Evolutionary conservation across 2,888 invertebrate species (phyloP), one percentile per base, ranked within the genome.

Genomic region (Hybos culiciformis): DNA sequence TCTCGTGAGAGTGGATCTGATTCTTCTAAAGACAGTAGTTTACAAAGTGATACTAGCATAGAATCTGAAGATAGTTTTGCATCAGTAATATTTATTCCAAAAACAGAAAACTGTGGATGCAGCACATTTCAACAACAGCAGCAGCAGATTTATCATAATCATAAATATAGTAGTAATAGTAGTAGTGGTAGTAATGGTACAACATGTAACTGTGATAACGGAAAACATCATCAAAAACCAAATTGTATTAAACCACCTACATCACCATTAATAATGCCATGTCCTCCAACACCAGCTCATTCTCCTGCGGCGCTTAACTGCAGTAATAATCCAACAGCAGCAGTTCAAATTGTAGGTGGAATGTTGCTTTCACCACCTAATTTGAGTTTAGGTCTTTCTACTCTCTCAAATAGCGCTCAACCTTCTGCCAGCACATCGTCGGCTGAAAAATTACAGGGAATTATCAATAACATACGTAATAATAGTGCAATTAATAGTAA

Each of bases 11-110:
- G 88, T 54, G 88, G 88, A 12, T 90, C 90, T 3, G 86, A 86
- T 59, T 85, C 85, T 6, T 85, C 85, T 3, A 86, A 86, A 66
- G 86, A 86, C 54, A 84, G 87, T 60, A 90, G 90, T 60, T 72
- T 91, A 46, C 91, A 91, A 66, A 90, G 90, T 62, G 92, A 92
- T 59, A 91, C 91, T 2, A 90, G 90, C 66, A 85, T 91, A 26
- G 92, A 92, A 62, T 88, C 88, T 2, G 91, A 92, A 62, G 91
- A 92, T 58, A 90, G 88, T 63, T 88, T 91, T 58, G 88, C 90
- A 45, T 90, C 90, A 49, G 91, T 92, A 37, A 91, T 92, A 57
- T 90, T 82, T 60, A 82, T 90, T 55, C 88, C 90, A 43, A 87
- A 85, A 67, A 78, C 83, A 39, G 83, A 84, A 54, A 29, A 29